phyloP scores from a whole-genome alignment of 2,113 vertebrate species.

The human region DNA sequence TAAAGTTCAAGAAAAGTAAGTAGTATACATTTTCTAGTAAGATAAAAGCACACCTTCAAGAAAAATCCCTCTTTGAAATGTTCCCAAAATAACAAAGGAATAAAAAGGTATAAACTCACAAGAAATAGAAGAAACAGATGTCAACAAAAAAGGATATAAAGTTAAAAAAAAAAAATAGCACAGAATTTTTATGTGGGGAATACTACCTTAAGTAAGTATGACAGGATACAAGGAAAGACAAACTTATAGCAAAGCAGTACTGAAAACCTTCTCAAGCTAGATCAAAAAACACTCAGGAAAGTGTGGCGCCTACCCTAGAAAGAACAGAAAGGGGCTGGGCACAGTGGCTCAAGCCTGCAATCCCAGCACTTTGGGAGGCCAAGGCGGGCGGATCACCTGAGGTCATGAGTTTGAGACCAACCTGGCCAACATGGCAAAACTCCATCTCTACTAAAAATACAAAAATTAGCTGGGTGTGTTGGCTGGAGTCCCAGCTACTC shows the following conservation, averaged over 20 bases:
- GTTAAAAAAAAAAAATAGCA: neutral
- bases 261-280: slow-evolving; percentile 10
- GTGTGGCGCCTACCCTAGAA: neutral
- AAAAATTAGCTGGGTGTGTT: no score
- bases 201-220: slow-evolving; percentile 18
- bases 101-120: slow-evolving; percentile 33
- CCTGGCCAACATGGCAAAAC: no score
- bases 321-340: neutral
- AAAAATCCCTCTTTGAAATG: slow-evolving; percentile 22
- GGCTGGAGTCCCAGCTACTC: no score
- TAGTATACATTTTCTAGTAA: neutral
- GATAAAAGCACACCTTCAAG: slow-evolving; percentile 42
- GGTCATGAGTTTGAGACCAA: no score
- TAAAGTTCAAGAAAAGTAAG: slow-evolving; percentile 33
- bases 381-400: no score
- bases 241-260: slow-evolving; percentile 4
- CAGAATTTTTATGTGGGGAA: slow-evolving; percentile 8
- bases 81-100: slow-evolving; percentile 37
- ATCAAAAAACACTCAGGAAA: slow-evolving; percentile 36
- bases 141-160: slow-evolving; percentile 26
- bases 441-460: no score
- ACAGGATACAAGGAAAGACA: slow-evolving; percentile 18
- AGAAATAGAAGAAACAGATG: neutral
- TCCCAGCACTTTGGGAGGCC: no score
- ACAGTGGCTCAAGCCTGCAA: no score